Conservation (phyloP, 2,888 invertebrate species). For the Perizoma affinitatum region DNA sequence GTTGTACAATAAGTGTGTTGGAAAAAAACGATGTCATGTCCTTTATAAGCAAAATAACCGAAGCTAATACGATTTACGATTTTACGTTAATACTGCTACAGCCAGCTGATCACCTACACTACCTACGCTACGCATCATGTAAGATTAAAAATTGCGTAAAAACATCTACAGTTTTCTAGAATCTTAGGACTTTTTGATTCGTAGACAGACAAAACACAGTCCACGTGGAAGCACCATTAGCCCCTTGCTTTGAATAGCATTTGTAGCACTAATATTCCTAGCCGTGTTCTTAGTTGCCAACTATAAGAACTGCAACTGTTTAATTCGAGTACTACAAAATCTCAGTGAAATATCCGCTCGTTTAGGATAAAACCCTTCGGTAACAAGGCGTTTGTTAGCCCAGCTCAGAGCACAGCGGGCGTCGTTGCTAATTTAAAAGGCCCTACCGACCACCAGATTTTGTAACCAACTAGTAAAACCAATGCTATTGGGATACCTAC, state of each 20-base stretch:
- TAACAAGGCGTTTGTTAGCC: constrained; percentile 70
- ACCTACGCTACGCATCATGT: background rate
- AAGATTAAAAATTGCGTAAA: background rate
- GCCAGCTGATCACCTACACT: background rate
- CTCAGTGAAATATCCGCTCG: constrained; percentile 34
- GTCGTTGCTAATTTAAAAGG: constrained; percentile 62
- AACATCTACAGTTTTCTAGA: background rate
- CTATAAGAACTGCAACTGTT: constrained; percentile 2
- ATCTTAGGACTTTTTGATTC: background rate
- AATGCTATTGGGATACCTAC: too few relatives aligned
- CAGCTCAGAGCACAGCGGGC: constrained; percentile 44
- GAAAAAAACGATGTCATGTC: too few relatives aligned
- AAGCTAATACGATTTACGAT: background rate
- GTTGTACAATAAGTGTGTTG: too few relatives aligned
- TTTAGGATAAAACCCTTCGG: constrained; percentile 60
- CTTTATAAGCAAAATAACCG: too few relatives aligned
- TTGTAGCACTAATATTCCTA: constrained; percentile 1
- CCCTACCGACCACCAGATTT: constrained; percentile 20
- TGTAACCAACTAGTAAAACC: background rate
- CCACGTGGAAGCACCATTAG: background rate
- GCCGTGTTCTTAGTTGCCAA: constrained; percentile 6
- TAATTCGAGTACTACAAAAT: constrained; percentile 19
- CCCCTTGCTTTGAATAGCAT: background rate
- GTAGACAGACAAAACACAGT: background rate
- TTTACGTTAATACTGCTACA: background rate